A percentile compares a stretch with the other conserved stretches of the same genome.
Conservation (phyloP, 2,888 invertebrate species). For the Lasioglossum vierecki region DNA sequence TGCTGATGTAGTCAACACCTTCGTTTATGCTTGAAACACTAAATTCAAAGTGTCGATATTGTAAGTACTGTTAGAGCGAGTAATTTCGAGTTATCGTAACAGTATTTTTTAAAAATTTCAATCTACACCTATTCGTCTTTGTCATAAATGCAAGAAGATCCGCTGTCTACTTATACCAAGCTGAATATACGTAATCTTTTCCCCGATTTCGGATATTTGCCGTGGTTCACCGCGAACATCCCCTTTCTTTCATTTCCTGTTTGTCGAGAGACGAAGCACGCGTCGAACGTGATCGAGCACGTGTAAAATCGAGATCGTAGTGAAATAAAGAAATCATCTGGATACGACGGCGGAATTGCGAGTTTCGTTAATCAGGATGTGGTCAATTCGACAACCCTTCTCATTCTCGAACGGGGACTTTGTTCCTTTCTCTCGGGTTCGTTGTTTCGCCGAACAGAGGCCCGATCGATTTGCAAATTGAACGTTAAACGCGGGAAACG, state of each 20-base stretch:
- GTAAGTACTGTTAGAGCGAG: too few species aligned
- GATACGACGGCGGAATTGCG: not conserved
- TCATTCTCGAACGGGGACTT: conserved; percentile 1
- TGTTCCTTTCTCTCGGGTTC: conserved; percentile 1
- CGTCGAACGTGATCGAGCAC: too few species aligned
- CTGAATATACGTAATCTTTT: not conserved
- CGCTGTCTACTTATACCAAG: too few species aligned
- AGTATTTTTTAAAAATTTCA: too few species aligned
- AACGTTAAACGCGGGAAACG: not conserved
- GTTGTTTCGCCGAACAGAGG: not conserved
- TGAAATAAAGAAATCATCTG: not conserved
- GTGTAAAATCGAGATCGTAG: not conserved
- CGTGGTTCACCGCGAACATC: not conserved
- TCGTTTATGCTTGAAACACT: too few species aligned
- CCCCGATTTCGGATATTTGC: too few species aligned
- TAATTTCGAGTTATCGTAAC: too few species aligned
- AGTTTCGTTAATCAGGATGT: conserved; percentile 33
- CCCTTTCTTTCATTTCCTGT: not conserved
- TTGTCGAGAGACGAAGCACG: too few species aligned
- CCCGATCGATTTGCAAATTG: not conserved
- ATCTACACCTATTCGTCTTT: too few species aligned
- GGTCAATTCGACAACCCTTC: conserved; percentile 24
- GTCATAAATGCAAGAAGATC: too few species aligned
- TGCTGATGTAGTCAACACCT: too few species aligned
- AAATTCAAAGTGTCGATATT: too few species aligned